Base-by-base conservation (phyloP, 2,113 vertebrate genomes). In the Xyliphius kryptos region DNA sequence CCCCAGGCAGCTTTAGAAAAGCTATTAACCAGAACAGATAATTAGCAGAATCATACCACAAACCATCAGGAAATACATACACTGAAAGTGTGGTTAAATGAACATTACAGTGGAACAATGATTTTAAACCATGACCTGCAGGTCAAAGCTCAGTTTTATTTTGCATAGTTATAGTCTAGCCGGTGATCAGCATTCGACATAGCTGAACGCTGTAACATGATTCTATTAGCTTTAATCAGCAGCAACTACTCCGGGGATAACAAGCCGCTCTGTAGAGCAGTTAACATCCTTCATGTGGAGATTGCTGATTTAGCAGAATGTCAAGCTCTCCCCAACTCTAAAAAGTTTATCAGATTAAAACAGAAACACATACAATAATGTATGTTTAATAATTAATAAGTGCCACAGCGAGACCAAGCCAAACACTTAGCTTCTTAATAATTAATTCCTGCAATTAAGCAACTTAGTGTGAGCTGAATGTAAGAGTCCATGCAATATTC, bases 351-450 rank as follows among this genome's bases (percentile, higher is more conserved):
- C 80, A 82, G 80, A 64, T 68, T 64, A 64, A 68, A 72, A 70
- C 67, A 88, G 92, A 89, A 92, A 81, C 85, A 84, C 79, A 79
- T 86, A 89, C 91, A 88, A 80, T 81, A 85, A 90, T 91, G 89
- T 83, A 89, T 91, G 44, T 8, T 61, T 61, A 61, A 61, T 47
- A 46, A 59, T 59, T 59, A 85, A 90, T 84, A 87, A 88, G 82
- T 78, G 84, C 73, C 76, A 85, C 77, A 79, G 77, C 77, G 83
- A 84, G 87, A 70, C 81, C 79, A 76, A 79, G 8, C 61, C 71
- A 81, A 85, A 82, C 87, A 83, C 82, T 84, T 82, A 86, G 77
- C 79, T 81, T 84, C 79, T 91, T 85, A 92, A 91, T 88, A 90
- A 89, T 90, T 90, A 88, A 91, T 87, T 77, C 76, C 67, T 20